These are phyloP conservation scores for Noctua comes DNA, from an alignment of 2,888 invertebrate species.

Conservation along the genomic window DNA sequence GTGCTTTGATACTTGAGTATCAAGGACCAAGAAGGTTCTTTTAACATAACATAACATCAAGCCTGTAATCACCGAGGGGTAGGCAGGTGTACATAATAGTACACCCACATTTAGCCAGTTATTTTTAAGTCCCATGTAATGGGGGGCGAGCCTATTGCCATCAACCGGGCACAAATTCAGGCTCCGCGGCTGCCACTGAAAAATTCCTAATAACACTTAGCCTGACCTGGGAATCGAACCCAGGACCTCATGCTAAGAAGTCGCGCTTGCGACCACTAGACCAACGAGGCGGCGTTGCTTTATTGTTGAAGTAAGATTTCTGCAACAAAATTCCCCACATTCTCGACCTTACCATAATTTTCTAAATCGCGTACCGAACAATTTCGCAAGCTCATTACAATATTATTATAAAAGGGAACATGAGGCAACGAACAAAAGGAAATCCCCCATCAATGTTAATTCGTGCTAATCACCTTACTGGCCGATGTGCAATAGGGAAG, in stretches of 20 bases:
- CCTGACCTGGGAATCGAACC: background rate
- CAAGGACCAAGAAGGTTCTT: conserved; percentile 35
- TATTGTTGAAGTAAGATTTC: no score
- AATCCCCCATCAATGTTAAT: conserved; percentile 23
- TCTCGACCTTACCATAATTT: conserved; percentile 28
- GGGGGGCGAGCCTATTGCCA: background rate
- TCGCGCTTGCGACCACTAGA: background rate
- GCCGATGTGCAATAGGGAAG: background rate
- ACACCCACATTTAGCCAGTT: no score
- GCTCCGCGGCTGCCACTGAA: background rate
- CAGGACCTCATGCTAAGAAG: background rate
- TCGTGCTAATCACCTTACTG: conserved; percentile 5
- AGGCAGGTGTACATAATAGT: no score
- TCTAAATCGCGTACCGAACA: conserved; percentile 22
- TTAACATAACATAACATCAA: no score
- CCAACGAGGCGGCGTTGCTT: background rate
- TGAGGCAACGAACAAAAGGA: conserved; percentile 34
- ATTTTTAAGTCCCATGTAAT: background rate
- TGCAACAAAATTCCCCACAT: conserved; percentile 14
- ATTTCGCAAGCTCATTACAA: conserved; percentile 31
- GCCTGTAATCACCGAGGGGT: no score
- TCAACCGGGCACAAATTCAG: background rate
- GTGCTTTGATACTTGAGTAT: conserved; percentile 46
- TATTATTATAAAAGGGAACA: conserved; percentile 11
- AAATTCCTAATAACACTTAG: background rate